These are phyloP conservation scores for Creontiades dilutus DNA, from an alignment of 2,888 invertebrate species.

Conservation along the genomic window DNA sequence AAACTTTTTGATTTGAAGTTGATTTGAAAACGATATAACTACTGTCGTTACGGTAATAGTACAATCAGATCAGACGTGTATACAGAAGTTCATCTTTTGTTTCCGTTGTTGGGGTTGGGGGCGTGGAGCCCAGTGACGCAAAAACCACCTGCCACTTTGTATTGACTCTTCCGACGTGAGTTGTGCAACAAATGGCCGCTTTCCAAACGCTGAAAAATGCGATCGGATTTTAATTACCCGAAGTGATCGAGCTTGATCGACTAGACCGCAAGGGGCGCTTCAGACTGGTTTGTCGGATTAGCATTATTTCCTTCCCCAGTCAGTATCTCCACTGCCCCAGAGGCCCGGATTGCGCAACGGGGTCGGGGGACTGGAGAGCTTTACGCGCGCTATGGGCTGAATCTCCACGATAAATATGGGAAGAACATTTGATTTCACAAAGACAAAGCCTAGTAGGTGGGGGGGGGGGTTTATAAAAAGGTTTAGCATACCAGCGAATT, in stretches of 20 bases:
- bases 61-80: too few relatives aligned
- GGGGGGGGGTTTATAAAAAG: too few relatives aligned
- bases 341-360: conserved; percentile 6
- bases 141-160: conserved; percentile 1
- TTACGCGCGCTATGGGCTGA: too few relatives aligned
- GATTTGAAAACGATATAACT: too few relatives aligned
- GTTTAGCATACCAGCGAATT: too few relatives aligned
- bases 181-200: conserved; percentile 4
- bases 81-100: too few relatives aligned
- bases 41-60: too few relatives aligned
- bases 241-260: conserved; percentile 17
- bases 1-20: too few relatives aligned
- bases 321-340: conserved; percentile 20
- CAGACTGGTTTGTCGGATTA: background rate
- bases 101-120: background rate
- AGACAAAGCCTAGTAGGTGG: too few relatives aligned
- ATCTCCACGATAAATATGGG: too few relatives aligned
- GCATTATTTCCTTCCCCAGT: conserved; percentile 38
- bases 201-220: background rate
- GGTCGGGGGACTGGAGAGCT: background rate
- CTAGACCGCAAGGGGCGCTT: background rate
- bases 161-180: conserved; percentile 5
- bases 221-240: conserved; percentile 18
- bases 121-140: too few relatives aligned
- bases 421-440: too few relatives aligned